phyloP scores from a whole-genome alignment of 2,888 invertebrate genomes.

The Tetheella fluctuosa region DNA sequence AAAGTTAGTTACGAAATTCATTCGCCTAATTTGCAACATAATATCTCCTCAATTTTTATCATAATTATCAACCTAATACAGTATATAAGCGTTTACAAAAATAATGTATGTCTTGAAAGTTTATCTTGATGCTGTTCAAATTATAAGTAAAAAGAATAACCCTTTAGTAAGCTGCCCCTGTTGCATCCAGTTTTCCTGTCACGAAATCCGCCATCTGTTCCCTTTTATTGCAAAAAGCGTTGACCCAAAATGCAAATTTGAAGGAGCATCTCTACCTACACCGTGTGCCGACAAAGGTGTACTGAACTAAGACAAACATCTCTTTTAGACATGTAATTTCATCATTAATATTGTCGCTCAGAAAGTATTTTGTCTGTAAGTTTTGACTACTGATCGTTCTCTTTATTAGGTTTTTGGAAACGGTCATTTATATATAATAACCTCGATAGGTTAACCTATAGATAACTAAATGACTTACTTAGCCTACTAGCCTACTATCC shows the following conservation, averaged over 20 bases:
- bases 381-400: too few relatives aligned
- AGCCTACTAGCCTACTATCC: too few relatives aligned
- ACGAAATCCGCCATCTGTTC: background rate
- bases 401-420: too few relatives aligned
- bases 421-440: too few relatives aligned
- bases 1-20: too few relatives aligned
- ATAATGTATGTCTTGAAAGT: too few relatives aligned
- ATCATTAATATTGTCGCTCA: background rate
- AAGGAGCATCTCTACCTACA: background rate
- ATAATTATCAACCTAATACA: too few relatives aligned
- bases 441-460: too few relatives aligned
- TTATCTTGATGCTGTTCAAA: background rate
- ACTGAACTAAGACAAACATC: background rate
- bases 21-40: too few relatives aligned
- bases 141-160: background rate
- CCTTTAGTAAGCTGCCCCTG: background rate
- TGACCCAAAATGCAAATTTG: background rate
- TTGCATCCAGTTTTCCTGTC: background rate
- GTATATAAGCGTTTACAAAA: too few relatives aligned
- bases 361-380: background rate
- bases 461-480: too few relatives aligned
- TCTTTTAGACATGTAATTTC: background rate
- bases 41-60: background rate
- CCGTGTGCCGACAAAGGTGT: background rate
- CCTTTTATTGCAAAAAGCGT: background rate